Conservation (phyloP, 2,797 vertebrate species). For the Smutsia gigantea region DNA sequence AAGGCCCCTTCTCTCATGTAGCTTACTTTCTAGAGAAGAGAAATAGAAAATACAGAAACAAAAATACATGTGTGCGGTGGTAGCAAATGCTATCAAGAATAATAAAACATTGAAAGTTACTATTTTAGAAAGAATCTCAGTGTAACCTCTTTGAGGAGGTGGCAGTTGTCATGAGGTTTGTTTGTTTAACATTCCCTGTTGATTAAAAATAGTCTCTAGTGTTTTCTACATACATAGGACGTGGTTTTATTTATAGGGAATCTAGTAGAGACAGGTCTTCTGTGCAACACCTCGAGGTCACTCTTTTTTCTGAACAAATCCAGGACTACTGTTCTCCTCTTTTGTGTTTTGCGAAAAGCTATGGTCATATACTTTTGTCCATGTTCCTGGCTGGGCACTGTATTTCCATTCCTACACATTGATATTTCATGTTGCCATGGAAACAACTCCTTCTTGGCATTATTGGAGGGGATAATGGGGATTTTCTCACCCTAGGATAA, state of each 20-base stretch:
- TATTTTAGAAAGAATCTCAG: not conserved
- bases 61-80: not conserved
- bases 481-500: not conserved
- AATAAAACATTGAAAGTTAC: not conserved
- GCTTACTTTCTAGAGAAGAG: not conserved
- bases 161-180: not conserved
- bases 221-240: not conserved
- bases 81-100: not conserved
- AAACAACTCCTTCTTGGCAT: not conserved
- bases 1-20: not conserved
- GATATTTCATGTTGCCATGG: constrained; percentile 4
- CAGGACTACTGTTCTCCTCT: not conserved
- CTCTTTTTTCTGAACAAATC: not conserved
- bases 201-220: not conserved
- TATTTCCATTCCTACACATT: not conserved
- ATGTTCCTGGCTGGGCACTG: not conserved
- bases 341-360: not conserved
- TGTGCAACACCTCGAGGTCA: not conserved
- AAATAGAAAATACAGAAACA: not conserved
- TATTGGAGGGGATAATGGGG: not conserved
- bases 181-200: not conserved
- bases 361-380: not conserved
- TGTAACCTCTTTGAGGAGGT: not conserved
- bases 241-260: not conserved
- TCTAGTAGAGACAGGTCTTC: not conserved